phyloP scores from a whole-genome alignment of 2,113 vertebrate species.

The Catagonus wagneri region DNA sequence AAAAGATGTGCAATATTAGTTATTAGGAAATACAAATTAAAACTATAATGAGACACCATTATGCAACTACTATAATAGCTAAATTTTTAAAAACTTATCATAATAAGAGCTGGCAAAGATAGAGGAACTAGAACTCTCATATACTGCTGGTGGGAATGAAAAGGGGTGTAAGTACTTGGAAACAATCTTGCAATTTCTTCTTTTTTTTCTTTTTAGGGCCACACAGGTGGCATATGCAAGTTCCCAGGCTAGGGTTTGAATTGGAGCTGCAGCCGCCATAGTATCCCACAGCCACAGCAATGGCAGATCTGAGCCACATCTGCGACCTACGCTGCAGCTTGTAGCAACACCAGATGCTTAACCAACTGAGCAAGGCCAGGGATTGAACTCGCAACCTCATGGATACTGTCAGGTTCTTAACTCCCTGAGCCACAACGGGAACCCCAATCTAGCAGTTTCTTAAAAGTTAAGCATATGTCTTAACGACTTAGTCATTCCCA shows the following conservation, averaged over 20 bases:
- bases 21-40: not conserved
- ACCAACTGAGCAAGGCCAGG: too few species aligned
- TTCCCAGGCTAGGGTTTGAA: too few species aligned
- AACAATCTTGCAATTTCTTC: not conserved
- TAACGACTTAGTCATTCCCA: not conserved
- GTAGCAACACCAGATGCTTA: too few species aligned
- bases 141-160: not conserved
- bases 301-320: too few species aligned
- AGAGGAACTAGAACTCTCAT: not conserved
- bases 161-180: not conserved
- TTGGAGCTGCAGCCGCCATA: too few species aligned
- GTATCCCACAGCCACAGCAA: too few species aligned
- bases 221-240: too few species aligned
- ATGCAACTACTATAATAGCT: not conserved
- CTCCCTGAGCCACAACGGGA: too few species aligned
- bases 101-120: not conserved
- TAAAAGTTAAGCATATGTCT: not conserved
- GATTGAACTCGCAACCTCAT: too few species aligned
- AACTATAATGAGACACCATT: not conserved
- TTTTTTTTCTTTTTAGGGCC: not conserved
- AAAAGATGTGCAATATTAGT: not conserved
- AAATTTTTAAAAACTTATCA: not conserved
- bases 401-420: too few species aligned
- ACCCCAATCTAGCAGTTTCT: not conserved
- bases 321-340: too few species aligned